Base-by-base conservation (phyloP, 2,888 invertebrate species). In the Onthophagus sagittarius region DNA sequence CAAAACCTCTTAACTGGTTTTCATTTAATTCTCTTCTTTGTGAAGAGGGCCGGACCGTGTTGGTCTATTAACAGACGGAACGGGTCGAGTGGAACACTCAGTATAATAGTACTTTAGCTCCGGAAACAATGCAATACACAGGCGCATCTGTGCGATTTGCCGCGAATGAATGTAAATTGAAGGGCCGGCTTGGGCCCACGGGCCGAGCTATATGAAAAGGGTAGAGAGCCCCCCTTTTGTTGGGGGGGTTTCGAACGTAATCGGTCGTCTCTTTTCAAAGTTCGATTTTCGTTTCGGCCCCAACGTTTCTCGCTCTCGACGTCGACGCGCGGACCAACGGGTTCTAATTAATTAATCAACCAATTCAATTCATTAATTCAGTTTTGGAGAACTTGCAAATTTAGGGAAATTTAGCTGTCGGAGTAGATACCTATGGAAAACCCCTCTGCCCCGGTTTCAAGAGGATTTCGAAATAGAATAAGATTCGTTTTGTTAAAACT, bases 341-440 rank as follows among this genome's bases (percentile, higher is more conserved):
- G 86, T 86, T 83, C 86, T 88, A 88, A 89, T 89, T 89, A 89
- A 89, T 89, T 89, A 88, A 88, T 88, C 88, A 88, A 88, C 87
- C 88, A 87, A 88, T 88, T 88, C 88, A 88, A 84, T 85, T 84
- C 84, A 83, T 84, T 84, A 85, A 84, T 88, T 88, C 88, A 85
- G 85, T 82, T 81, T 80, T 79, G 78, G 81, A 79, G 81, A 79
- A 80, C 81, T 82, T 82, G 83, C 81, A 80, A 84, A 84, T 84
- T 83, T 81, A 80, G 80, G 82, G 79, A 83, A 82, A 79, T 80
- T 79, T 67, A 23, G 39, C 39, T 53, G 39, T 53, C 39, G 39
- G 39, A 53, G 9, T 53, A 53, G 39, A 53, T 53, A 53, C 39
- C 39, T 53, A 53, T n/a, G n/a, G n/a, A n/a, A n/a, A n/a, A n/a